Conservation (phyloP, 2,797 vertebrate genomes). For the Loriculus beryllinus region DNA sequence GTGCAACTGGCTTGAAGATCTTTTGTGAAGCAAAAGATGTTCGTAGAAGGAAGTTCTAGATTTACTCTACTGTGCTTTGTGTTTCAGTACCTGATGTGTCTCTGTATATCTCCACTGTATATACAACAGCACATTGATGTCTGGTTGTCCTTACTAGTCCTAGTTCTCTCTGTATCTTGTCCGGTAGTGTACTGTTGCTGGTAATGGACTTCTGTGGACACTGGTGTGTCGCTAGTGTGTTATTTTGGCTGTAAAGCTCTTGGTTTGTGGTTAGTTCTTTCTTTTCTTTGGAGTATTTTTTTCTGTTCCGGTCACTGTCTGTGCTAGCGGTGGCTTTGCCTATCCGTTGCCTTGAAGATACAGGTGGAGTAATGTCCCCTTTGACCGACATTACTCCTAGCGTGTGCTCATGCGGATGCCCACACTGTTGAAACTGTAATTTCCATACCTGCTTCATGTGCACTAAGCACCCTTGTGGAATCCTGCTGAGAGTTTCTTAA, state of each 20-base stretch:
- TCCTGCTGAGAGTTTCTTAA: slow-evolving; percentile 84
- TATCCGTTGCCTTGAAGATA: slow-evolving; percentile 79
- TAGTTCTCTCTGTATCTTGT: slow-evolving; percentile 75
- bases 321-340: slow-evolving; percentile 84
- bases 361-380: slow-evolving; percentile 81
- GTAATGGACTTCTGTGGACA: slow-evolving; percentile 75
- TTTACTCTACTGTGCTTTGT: slow-evolving; percentile 80
- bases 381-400: slow-evolving; percentile 79
- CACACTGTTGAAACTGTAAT: slow-evolving; percentile 80
- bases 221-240: slow-evolving; percentile 75
- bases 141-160: slow-evolving; percentile 73
- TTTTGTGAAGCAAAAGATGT: slow-evolving; percentile 10
- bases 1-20: slow-evolving; percentile 2
- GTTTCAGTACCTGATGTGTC: slow-evolving; percentile 82
- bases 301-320: slow-evolving; percentile 79
- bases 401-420: slow-evolving; percentile 79
- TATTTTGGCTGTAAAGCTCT: slow-evolving; percentile 77
- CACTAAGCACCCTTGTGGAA: slow-evolving; percentile 89
- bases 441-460: slow-evolving; percentile 90
- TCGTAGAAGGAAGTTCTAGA: slow-evolving; percentile 77
- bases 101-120: slow-evolving; percentile 74
- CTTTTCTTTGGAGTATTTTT: slow-evolving; percentile 64
- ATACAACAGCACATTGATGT: slow-evolving; percentile 74
- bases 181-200: slow-evolving; percentile 68
- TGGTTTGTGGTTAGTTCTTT: slow-evolving; percentile 78